Evolutionary conservation across 2,113 vertebrate genomes (phyloP).

Genomic region (Helogale parvula): DNA sequence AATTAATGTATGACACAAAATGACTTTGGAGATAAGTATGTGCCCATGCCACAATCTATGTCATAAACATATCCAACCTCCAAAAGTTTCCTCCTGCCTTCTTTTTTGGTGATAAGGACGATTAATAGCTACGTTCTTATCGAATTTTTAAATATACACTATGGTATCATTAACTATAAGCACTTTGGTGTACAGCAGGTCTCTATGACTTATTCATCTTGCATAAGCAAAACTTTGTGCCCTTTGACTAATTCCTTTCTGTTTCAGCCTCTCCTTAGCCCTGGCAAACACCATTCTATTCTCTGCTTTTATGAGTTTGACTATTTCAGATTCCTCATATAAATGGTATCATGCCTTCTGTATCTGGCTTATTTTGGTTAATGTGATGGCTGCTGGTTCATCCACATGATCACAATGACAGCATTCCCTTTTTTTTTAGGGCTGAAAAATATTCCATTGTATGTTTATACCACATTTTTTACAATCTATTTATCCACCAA

Average conservation of each 20-base stretch:
- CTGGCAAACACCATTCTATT: background rate
- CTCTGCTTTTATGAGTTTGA: background rate
- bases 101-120: background rate
- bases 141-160: background rate
- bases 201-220: background rate
- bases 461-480: background rate
- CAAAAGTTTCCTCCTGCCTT: background rate
- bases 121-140: background rate
- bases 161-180: background rate
- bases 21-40: background rate
- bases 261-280: background rate
- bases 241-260: background rate
- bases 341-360: background rate
- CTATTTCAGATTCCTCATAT: background rate
- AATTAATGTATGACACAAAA: background rate
- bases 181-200: background rate
- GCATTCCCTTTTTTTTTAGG: background rate
- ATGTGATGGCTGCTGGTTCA: background rate
- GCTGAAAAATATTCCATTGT: background rate
- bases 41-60: background rate
- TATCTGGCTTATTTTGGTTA: background rate
- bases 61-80: background rate
- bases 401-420: background rate
- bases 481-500: background rate
- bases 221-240: background rate